Percentiles rank a stretch among this genome's conserved stretches.
Conservation (phyloP, 2,888 invertebrate genomes). For the Cheilosia soror region DNA sequence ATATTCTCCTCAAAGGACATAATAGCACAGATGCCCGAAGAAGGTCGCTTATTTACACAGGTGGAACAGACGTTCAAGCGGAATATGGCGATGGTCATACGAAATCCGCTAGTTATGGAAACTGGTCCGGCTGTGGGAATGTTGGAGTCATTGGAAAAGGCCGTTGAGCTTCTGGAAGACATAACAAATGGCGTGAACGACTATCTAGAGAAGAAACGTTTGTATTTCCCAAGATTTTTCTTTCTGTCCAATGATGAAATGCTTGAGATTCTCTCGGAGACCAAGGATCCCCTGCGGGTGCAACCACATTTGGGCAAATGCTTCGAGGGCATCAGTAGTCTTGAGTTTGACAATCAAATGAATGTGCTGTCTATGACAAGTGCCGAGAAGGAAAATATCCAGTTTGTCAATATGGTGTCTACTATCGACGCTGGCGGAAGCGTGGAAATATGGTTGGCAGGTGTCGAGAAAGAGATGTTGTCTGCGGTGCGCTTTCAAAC, state of each 20-base stretch:
- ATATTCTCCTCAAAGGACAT: conserved; percentile 89
- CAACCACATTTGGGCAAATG: conserved; percentile 88
- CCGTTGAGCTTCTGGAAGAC: conserved; percentile 85
- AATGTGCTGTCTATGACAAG: conserved; percentile 87
- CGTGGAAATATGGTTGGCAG: conserved; percentile 88
- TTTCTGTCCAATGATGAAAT: conserved; percentile 91
- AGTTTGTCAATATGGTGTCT: conserved; percentile 84
- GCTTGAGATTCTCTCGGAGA: conserved; percentile 89
- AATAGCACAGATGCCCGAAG: conserved; percentile 87
- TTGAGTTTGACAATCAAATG: conserved; percentile 84
- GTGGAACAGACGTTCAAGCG: conserved; percentile 84
- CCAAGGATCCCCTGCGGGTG: conserved; percentile 86
- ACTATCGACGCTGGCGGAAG: conserved; percentile 85
- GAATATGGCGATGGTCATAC: conserved; percentile 82
- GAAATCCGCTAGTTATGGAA: conserved; percentile 83
- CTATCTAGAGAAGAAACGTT: conserved; percentile 88
- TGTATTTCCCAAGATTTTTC: conserved; percentile 90
- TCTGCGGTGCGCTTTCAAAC: conserved; percentile 84
- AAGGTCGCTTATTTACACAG: conserved; percentile 85
- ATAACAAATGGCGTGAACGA: conserved; percentile 87
- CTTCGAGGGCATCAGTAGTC: conserved; percentile 87
- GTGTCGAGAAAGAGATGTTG: conserved; percentile 87
- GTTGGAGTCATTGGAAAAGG: conserved; percentile 88
- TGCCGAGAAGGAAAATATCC: conserved; percentile 86
- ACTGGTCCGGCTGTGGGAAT: conserved; percentile 86